Conservation (phyloP, 1,140 invertebrate genomes). For the Babylonia areolata region DNA sequence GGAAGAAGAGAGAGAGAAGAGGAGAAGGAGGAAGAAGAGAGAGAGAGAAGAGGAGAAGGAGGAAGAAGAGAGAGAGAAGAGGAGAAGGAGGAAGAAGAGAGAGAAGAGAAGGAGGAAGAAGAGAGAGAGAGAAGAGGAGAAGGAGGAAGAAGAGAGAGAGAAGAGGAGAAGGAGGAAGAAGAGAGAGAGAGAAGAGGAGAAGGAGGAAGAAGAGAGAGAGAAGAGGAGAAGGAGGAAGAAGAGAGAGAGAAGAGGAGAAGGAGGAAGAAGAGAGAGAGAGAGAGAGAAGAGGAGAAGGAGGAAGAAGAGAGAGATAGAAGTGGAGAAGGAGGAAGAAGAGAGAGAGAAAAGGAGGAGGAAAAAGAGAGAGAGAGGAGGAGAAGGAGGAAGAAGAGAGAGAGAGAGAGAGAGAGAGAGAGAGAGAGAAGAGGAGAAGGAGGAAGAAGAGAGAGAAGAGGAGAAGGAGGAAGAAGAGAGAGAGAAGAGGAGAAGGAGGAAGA, state of each 20-base stretch:
- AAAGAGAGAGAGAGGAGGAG: not conserved
- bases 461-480: not conserved
- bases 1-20: too few relatives aligned
- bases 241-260: not conserved
- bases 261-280: not conserved
- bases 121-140: not conserved
- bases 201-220: not conserved
- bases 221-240: not conserved
- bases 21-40: too few relatives aligned
- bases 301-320: not conserved
- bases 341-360: not conserved
- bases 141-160: not conserved
- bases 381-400: conserved; percentile 25
- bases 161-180: not conserved
- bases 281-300: too few relatives aligned
- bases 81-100: too few relatives aligned
- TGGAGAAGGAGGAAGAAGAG: too few relatives aligned
- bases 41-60: too few relatives aligned
- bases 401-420: conserved; percentile 26
- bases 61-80: not conserved
- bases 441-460: not conserved
- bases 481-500: not conserved
- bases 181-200: not conserved
- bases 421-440: conserved; percentile 23
- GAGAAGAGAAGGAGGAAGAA: not conserved